Percentiles rank a stretch among this genome's conserved stretches.
Conservation (phyloP, 1,140 invertebrate species). For the Zaprionus capensis region DNA sequence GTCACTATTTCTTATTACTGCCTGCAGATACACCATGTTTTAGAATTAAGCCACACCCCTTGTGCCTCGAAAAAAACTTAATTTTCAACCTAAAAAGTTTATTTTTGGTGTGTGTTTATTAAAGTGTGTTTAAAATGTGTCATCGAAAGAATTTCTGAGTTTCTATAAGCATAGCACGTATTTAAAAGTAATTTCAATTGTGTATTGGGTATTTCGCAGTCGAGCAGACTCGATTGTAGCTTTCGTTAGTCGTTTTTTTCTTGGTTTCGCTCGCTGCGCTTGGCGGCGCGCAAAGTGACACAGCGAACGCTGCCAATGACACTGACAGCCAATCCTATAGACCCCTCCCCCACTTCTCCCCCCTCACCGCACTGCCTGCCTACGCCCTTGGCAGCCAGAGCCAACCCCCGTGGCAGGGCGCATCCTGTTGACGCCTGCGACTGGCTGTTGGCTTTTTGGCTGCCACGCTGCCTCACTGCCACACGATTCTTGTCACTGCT, state of each 20-base stretch:
- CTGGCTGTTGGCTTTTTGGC: conserved; percentile 69
- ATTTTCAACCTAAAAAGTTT: no score
- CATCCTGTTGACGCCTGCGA: conserved; percentile 79
- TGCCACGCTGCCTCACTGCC: conserved; percentile 38
- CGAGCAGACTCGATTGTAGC: no score
- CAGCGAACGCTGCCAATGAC: conserved; percentile 71
- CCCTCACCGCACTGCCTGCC: neutral
- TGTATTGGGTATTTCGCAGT: no score
- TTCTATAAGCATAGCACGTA: no score
- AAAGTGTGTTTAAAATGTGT: no score
- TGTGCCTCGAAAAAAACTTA: no score
- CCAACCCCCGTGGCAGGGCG: conserved; percentile 36
- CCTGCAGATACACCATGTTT: no score
- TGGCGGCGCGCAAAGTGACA: conserved; percentile 61
- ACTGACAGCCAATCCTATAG: conserved; percentile 43
- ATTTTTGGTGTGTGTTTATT: no score
- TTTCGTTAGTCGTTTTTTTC: neutral
- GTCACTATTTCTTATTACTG: no score
- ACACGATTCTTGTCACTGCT: conserved; percentile 8
- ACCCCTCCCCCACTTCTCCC: neutral
- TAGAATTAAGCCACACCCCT: no score
- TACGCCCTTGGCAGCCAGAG: neutral
- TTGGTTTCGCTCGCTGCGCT: conserved; percentile 36
- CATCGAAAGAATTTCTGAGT: no score
- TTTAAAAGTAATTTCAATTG: no score